phyloP scores from a whole-genome alignment of 1,140 invertebrate species.

The Calliphora vicina region DNA sequence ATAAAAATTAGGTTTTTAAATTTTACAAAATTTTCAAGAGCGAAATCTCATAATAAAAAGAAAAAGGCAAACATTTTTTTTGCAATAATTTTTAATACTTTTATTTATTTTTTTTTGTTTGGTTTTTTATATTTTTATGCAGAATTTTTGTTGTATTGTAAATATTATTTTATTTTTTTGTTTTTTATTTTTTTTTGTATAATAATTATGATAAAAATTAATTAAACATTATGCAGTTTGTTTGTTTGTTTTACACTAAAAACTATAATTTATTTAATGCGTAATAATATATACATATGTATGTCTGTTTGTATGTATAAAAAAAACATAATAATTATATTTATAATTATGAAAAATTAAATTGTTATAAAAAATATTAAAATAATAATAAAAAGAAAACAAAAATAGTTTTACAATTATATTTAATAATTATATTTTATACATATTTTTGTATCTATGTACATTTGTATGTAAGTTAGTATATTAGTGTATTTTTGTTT shows the following conservation, averaged over 20 bases:
- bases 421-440: background rate
- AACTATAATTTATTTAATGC: slow-evolving; percentile 17
- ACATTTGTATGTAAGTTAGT: background rate
- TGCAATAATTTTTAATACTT: slow-evolving; percentile 36
- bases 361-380: background rate
- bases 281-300: background rate
- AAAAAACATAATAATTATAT: background rate
- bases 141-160: slow-evolving; percentile 31
- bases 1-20: too few species aligned
- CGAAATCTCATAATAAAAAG: background rate
- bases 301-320: background rate
- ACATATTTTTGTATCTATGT: background rate
- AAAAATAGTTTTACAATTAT: background rate
- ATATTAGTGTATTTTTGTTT: background rate
- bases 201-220: slow-evolving; percentile 34
- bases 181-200: slow-evolving; percentile 29
- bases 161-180: slow-evolving; percentile 25
- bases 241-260: slow-evolving; percentile 36
- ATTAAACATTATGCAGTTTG: slow-evolving; percentile 39
- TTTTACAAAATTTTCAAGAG: too few species aligned
- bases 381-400: background rate
- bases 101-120: slow-evolving; percentile 33
- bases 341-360: background rate
- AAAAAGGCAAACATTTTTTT: slow-evolving; percentile 21
- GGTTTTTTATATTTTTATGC: slow-evolving; percentile 26